Base-by-base conservation (phyloP, 2,888 invertebrate species). In the Habrosyne pyritoides region DNA sequence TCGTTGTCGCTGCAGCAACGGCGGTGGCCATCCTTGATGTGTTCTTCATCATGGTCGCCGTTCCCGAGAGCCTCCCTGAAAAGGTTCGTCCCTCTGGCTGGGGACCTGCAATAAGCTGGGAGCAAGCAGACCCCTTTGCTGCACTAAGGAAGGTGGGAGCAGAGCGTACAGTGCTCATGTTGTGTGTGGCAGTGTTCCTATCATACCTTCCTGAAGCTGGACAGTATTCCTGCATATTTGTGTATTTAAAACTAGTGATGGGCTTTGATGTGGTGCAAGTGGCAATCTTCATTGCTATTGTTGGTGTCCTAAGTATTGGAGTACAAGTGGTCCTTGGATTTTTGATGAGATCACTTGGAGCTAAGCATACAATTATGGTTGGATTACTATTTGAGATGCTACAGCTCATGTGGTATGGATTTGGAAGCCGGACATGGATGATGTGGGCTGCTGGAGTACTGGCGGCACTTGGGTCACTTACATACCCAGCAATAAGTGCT, bases 191-290 rank as follows among this genome's bases (percentile, higher is more conserved):
- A 52, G 99, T 99, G 78, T 98, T 99, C 87, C 94, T 99, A 57
- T 99, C 99, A 21, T 99, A 99, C 91, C 93, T 99, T 73, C 99
- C 99, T 2, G 99, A 99, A 92, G 97, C 97, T 46, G 99, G 99
- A 69, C 99, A 99, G 93, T 99, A 99, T 93, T 99, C 99, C 58
- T 99, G 99, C 93, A 99, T 99, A 93, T 99, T 99, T 93, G 99
- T 99, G 77, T 99, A 99, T 92, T 94, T 99, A 69, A 98, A 98
- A 93, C 94, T 99, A 84, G 98, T 98, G 78, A 98, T 99, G 96
- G 98, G 98, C 69, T 99, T 99, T 93, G 96, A 96, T 72, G 97
- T 96, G 59, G 96, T 98, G 79, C 97, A 98, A 94, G 99, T 99
- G 73, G 99, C 99, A 56, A 96, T 98, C 72, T 99, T 99, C 89